phyloP scores from a whole-genome alignment of 2,113 vertebrate genomes.

The Plotosus lineatus region DNA sequence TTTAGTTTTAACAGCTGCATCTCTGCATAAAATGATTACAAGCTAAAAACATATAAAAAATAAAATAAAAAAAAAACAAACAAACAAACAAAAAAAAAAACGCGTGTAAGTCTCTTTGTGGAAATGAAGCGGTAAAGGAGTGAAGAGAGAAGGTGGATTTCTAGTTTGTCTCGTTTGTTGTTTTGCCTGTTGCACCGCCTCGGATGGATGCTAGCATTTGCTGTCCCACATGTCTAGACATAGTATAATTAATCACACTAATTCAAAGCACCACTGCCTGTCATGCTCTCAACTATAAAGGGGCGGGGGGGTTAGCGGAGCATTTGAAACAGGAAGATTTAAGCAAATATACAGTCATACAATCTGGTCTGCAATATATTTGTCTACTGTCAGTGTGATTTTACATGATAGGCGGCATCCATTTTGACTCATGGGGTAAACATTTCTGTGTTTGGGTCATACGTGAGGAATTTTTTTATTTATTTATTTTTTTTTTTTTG shows the following conservation, averaged over 20 bases:
- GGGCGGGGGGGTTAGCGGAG: slow-evolving; percentile 46
- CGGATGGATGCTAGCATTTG: slow-evolving; percentile 64
- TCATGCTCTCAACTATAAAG: slow-evolving; percentile 33
- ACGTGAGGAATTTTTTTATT: background rate
- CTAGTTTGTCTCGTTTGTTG: slow-evolving; percentile 66
- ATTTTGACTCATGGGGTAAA: slow-evolving; percentile 11
- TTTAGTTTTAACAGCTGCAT: slow-evolving; percentile 49
- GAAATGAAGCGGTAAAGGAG: background rate
- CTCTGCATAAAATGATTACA: slow-evolving; percentile 53
- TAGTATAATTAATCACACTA: slow-evolving; percentile 63
- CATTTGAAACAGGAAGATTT: slow-evolving; percentile 59
- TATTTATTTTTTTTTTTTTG: no score
- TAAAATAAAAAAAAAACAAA: no score
- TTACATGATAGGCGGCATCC: slow-evolving; percentile 37
- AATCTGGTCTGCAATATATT: slow-evolving; percentile 47
- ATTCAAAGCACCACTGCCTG: slow-evolving; percentile 29
- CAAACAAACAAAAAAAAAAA: no score
- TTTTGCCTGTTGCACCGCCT: slow-evolving; percentile 64
- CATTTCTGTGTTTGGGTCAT: background rate
- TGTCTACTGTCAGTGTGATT: slow-evolving; percentile 51
- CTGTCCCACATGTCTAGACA: slow-evolving; percentile 67
- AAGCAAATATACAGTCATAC: slow-evolving; percentile 66
- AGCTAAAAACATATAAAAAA: no score
- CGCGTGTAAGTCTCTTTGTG: slow-evolving; percentile 36
- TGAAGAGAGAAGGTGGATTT: slow-evolving; percentile 43